Evolutionary conservation across 2,797 vertebrate genomes (phyloP).

Genomic region (Clarias laeviceps): DNA sequence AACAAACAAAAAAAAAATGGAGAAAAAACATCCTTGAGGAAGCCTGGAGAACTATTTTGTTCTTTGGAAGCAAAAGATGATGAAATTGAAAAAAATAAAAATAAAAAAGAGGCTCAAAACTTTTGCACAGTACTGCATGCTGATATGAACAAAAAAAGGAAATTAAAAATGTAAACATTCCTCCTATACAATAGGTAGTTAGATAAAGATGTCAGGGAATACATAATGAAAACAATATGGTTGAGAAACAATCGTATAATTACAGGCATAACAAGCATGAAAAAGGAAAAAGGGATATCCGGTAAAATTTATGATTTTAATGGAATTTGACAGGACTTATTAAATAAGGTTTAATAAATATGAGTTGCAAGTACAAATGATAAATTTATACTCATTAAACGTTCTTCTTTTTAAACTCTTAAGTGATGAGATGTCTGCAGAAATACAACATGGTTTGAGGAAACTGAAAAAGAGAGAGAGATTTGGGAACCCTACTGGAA

Average conservation of each 20-base stretch:
- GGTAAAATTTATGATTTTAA: neutral
- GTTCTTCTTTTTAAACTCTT: neutral
- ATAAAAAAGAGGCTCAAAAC: too few relatives aligned
- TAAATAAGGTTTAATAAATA: slow-evolving; percentile 35
- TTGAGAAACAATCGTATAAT: slow-evolving; percentile 29
- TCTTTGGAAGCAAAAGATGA: too few relatives aligned
- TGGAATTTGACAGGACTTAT: neutral
- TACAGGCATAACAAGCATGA: slow-evolving; percentile 36
- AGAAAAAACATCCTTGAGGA: too few relatives aligned
- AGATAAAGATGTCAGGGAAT: slow-evolving; percentile 6
- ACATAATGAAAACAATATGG: slow-evolving; percentile 23
- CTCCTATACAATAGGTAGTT: slow-evolving; percentile 53
- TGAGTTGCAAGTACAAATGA: neutral
- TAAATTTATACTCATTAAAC: neutral
- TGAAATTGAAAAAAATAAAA: too few relatives aligned
- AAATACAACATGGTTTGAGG: slow-evolving; percentile 8
- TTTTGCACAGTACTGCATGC: too few relatives aligned
- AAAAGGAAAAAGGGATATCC: neutral
- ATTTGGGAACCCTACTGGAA: neutral
- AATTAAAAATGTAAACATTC: slow-evolving; percentile 56
- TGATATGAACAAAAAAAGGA: slow-evolving; percentile 32
- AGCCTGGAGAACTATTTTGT: too few relatives aligned
- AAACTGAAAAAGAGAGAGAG: neutral
- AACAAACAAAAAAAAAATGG: too few relatives aligned
- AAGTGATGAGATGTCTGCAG: neutral